phyloP scores from a whole-genome alignment of 2,797 vertebrate species.

The Hafferia zeledoni region DNA sequence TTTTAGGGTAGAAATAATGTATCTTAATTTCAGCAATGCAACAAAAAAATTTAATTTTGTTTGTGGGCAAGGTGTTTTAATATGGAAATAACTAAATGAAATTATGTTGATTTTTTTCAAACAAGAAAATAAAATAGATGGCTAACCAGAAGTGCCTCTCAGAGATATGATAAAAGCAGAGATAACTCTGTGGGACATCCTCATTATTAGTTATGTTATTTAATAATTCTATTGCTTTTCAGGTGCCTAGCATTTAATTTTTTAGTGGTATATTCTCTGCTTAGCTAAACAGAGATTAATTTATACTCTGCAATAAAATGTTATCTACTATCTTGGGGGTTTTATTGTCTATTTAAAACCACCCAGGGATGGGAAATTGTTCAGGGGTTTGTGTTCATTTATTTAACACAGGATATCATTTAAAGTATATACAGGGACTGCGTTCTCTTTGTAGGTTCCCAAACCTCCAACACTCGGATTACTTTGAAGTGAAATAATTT shows the following conservation, averaged over 20 bases:
- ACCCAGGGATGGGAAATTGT: background rate
- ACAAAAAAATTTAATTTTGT: background rate
- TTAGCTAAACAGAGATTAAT: slow-evolving; percentile 36
- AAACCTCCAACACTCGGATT: background rate
- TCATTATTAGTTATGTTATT: background rate
- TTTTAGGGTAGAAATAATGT: background rate
- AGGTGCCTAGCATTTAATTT: background rate
- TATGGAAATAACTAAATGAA: background rate
- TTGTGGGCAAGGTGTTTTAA: background rate
- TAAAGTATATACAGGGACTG: background rate
- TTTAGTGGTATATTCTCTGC: background rate
- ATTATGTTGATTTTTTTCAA: background rate
- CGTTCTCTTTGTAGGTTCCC: background rate
- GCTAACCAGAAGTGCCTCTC: background rate
- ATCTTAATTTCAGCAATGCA: background rate
- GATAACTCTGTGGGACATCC: background rate
- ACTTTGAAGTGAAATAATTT: background rate
- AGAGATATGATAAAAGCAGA: background rate
- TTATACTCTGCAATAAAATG: slow-evolving; percentile 16
- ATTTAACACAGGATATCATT: background rate
- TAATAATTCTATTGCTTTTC: background rate
- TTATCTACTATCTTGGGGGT: background rate
- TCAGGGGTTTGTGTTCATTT: background rate
- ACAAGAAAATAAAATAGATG: background rate
- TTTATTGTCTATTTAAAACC: slow-evolving; percentile 30